A percentile compares a stretch with the other conserved stretches of the same genome.
Evolutionary conservation across 2,888 invertebrate species (phyloP).

Genomic region (Horisme vitalbata): DNA sequence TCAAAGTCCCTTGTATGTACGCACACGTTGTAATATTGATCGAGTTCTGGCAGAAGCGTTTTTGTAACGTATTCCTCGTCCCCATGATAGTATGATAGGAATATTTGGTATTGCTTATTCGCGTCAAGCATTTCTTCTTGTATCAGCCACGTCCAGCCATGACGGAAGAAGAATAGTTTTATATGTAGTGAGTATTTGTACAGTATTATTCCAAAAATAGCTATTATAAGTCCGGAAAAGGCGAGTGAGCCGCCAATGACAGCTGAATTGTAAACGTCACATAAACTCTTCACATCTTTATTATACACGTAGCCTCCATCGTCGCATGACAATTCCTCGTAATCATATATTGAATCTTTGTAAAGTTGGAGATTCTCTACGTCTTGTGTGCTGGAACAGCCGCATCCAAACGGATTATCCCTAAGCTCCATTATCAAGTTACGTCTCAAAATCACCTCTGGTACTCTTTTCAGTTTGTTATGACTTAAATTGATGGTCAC

Average conservation of each 20-base stretch:
- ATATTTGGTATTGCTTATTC: conserved; percentile 86
- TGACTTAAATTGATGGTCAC: conserved; percentile 24
- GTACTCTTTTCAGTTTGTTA: conserved; percentile 15
- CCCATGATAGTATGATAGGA: conserved; percentile 90
- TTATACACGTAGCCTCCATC: conserved; percentile 3
- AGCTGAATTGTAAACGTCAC: conserved; percentile 32
- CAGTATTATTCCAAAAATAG: conserved; percentile 11
- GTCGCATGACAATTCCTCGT: conserved; percentile 8
- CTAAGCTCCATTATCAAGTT: conserved; percentile 18
- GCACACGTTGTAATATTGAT: conserved; percentile 83
- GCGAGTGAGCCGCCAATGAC: conserved; percentile 25
- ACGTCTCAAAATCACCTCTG: conserved; percentile 1
- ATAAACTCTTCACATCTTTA: conserved; percentile 32
- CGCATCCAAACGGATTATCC: conserved; percentile 25
- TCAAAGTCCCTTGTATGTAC: conserved; percentile 89
- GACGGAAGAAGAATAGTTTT: conserved; percentile 32
- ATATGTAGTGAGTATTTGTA: conserved; percentile 38
- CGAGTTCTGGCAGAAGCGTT: conserved; percentile 85
- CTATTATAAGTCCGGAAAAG: conserved; percentile 9
- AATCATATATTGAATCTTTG: conserved; percentile 10
- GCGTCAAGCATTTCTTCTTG: conserved; percentile 34
- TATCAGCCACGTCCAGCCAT: conserved; percentile 29
- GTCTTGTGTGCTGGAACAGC: conserved; percentile 19
- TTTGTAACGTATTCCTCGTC: conserved; percentile 88
- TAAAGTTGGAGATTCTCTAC: conserved; percentile 10